Evolutionary conservation across 2,113 vertebrate genomes (phyloP), one percentile per base, ranked within the genome.

Genomic region (Austrofundulus limnaeus): DNA sequence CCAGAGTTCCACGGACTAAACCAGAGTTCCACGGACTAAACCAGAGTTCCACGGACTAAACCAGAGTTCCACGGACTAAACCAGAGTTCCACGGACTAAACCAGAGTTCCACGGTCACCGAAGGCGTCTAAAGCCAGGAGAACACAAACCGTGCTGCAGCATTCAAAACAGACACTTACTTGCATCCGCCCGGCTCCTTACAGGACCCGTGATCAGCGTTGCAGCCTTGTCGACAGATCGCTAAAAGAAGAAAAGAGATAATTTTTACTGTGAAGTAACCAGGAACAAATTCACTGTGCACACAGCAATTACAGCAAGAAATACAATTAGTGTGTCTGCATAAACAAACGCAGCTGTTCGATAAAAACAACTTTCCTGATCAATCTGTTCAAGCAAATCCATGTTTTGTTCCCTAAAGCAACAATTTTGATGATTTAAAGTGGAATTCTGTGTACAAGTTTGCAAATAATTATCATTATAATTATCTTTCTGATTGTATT

Each of bases 221-320:
- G 91, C 97, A 99, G 85, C 96, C 97, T 89, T 99, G 96, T 62
- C 95, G 93, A 86, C 96, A 99, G 87, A 99, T 98, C 23, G 97
- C 97, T 99, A 66, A 11, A 79, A 49, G 57, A 75, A 24, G 50
- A 71, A 45, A 7, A 66, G 49, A 62, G 34, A 65, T 42, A 17
- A 19, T 2, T 43, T 70, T 45, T 24, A 63, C 42, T 51, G 34
- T 49, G 61, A 23, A 15, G 39, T 56, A 47, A 76, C 39, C 21
- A 14, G 14, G 72, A 34, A 76, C 41, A 58, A 56, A 75, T 23
- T 49, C 69, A 37, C 62, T 24, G 60, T 17, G 45, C 38, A 67
- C 41, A 20, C 66, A 56, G 53, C 61, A 75, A 74, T 76, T 72
- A 61, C 11, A 66, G 58, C 31, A 34, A n/a, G 61, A 60, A 75